Evolutionary conservation across 2,113 vertebrate genomes (phyloP).

Genomic region (Trematocara macrostoma): DNA sequence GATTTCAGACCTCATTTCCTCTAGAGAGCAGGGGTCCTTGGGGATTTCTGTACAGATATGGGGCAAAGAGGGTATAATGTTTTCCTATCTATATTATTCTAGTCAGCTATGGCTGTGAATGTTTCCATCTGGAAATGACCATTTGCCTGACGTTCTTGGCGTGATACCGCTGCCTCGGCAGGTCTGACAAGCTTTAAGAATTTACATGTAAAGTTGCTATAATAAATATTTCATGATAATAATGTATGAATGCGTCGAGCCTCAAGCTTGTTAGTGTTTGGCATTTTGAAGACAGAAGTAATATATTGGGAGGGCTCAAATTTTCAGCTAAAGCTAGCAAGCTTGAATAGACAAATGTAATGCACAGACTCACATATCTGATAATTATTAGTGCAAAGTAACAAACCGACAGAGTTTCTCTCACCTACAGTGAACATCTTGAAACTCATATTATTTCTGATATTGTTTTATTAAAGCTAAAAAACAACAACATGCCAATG

Average conservation of each 20-base stretch:
- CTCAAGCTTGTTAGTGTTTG: not conserved
- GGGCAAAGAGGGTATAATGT: not conserved
- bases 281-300: not conserved
- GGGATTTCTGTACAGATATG: not conserved
- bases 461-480: not conserved
- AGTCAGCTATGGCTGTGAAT: not conserved
- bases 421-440: not conserved
- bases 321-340: not conserved
- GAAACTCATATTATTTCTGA: accelerated
- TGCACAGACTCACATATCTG: not conserved
- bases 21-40: not conserved
- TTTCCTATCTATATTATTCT: not conserved
- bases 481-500: not conserved
- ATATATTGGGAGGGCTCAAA: not conserved
- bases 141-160: not conserved
- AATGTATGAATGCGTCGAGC: not conserved
- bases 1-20: constrained; percentile 59
- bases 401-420: not conserved
- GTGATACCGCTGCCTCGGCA: not conserved
- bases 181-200: not conserved
- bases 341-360: not conserved
- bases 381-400: not conserved
- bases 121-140: not conserved
- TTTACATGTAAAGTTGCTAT: not conserved
- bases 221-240: not conserved